Percentiles rank a stretch among this genome's conserved stretches.
phyloP scores from a whole-genome alignment of 2,888 invertebrate species.

The Galerucella calmariensis region DNA sequence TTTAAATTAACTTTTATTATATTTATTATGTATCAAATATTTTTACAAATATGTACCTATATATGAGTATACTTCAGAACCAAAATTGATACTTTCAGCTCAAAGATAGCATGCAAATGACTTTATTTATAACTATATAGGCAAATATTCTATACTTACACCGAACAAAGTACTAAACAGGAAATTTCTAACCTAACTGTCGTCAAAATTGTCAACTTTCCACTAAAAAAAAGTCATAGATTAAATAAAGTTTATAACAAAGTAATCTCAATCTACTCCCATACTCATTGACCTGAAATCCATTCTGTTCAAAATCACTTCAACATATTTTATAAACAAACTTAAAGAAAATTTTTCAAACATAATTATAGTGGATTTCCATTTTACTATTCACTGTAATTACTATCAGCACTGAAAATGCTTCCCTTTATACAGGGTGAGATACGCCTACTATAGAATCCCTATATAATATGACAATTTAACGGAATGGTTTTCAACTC shows the following conservation, averaged over 20 bases:
- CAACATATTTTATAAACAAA: neutral
- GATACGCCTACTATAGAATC: no score
- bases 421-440: no score
- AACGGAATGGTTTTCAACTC: neutral
- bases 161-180: conserved; percentile 28
- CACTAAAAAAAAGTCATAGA: neutral
- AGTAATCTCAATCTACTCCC: neutral
- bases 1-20: conserved; percentile 50
- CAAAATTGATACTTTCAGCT: conserved; percentile 59
- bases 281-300: neutral
- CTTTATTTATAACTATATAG: conserved; percentile 25
- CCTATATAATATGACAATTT: neutral
- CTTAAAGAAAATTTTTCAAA: no score
- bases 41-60: conserved; percentile 51
- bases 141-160: conserved; percentile 16
- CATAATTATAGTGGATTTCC: no score
- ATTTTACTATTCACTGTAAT: no score
- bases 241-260: neutral
- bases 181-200: conserved; percentile 10
- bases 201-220: neutral
- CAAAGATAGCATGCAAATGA: conserved; percentile 53
- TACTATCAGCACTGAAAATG: no score
- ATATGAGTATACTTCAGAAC: conserved; percentile 56
- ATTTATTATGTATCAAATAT: conserved; percentile 53
- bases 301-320: neutral